Conservation (phyloP, 2,113 vertebrate genomes). For the Lagenorhynchus albirostris region DNA sequence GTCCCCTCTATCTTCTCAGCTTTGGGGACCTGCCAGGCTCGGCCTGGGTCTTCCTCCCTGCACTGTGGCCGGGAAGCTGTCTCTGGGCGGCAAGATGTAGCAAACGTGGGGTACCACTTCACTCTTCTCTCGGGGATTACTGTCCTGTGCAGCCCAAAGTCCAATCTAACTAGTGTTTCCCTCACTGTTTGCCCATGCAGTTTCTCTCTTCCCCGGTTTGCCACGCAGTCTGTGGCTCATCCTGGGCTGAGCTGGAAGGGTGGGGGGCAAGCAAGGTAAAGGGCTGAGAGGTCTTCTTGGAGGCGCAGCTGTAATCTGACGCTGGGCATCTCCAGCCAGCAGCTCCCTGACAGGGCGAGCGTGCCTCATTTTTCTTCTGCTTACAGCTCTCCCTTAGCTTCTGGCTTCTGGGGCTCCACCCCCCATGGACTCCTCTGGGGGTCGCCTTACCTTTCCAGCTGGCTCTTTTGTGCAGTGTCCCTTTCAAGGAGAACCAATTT, state of each 20-base stretch:
- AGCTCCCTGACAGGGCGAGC: not conserved
- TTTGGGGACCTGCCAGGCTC: too few relatives aligned
- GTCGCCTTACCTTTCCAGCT: not conserved
- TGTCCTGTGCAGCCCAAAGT: not conserved
- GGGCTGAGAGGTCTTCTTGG: not conserved
- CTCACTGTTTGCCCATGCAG: not conserved
- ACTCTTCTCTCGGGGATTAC: not conserved
- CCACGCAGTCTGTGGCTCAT: not conserved
- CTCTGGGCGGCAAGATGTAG: not conserved
- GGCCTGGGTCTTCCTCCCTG: not conserved
- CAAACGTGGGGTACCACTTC: fast-evolving
- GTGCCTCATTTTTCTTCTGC: not conserved
- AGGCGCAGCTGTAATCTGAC: not conserved
- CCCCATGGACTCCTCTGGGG: not conserved
- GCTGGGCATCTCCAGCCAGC: not conserved
- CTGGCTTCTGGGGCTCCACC: not conserved
- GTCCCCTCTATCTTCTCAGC: not conserved
- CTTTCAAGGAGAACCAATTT: not conserved
- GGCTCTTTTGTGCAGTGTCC: not conserved
- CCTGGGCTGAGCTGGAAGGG: not conserved
- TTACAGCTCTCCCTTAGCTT: not conserved
- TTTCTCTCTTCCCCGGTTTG: not conserved
- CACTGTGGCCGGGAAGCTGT: not conserved
- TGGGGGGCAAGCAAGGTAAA: not conserved
- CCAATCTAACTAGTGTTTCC: not conserved